Conservation (phyloP, 2,888 invertebrate species). For the Orthosia gracilis region DNA sequence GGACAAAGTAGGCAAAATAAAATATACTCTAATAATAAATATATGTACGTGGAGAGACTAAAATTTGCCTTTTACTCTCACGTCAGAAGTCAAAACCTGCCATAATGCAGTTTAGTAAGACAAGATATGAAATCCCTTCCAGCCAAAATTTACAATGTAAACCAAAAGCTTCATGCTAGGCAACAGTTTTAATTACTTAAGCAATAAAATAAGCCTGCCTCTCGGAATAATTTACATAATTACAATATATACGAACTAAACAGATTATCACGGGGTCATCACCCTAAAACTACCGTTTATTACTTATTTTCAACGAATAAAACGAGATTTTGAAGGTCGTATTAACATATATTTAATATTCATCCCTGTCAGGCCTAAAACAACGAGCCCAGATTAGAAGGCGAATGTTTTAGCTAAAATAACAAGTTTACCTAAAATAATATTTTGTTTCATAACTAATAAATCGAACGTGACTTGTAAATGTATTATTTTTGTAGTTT, state of each 20-base stretch:
- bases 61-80: not conserved
- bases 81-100: not conserved
- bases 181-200: not conserved
- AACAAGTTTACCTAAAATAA: slow-evolving; percentile 58
- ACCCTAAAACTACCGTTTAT: slow-evolving; percentile 37
- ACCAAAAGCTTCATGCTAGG: not conserved
- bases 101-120: not conserved
- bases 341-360: slow-evolving; percentile 70
- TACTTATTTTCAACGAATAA: slow-evolving; percentile 42
- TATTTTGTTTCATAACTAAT: slow-evolving; percentile 48
- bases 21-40: not conserved
- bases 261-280: slow-evolving; percentile 31
- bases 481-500: slow-evolving; percentile 13
- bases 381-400: slow-evolving; percentile 59
- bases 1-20: too few species aligned
- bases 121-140: not conserved
- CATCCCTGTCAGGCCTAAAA: slow-evolving; percentile 57
- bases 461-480: slow-evolving; percentile 42
- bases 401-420: slow-evolving; percentile 61
- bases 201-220: not conserved
- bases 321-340: slow-evolving; percentile 43
- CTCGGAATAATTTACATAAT: slow-evolving; percentile 13
- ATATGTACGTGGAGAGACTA: not conserved
- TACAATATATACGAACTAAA: slow-evolving; percentile 11
- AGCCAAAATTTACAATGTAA: not conserved